phyloP scores from a whole-genome alignment of 2,113 vertebrate genomes.

The Corapipo altera region DNA sequence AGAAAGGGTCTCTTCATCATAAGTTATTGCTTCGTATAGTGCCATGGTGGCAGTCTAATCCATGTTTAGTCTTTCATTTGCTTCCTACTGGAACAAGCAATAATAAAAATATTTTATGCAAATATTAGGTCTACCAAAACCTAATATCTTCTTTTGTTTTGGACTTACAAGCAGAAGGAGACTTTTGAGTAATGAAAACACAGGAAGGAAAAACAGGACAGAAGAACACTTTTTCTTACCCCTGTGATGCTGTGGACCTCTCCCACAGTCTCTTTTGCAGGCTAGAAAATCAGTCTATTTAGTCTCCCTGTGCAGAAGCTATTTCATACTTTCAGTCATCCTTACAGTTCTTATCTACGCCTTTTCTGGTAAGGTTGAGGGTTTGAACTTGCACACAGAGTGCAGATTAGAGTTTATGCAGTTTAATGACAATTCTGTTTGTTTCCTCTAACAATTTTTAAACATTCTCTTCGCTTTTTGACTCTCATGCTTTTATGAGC shows the following conservation, averaged over 20 bases:
- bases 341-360: background rate
- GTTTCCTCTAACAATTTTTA: background rate
- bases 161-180: background rate
- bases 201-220: background rate
- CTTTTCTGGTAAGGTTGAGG: background rate
- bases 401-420: background rate
- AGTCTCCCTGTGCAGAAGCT: background rate
- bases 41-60: background rate
- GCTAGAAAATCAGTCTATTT: background rate
- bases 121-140: background rate
- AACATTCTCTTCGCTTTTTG: background rate
- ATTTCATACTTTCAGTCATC: background rate
- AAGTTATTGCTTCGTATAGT: background rate
- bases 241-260: background rate
- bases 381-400: background rate
- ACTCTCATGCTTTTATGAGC: background rate
- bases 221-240: background rate
- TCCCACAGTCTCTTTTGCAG: background rate
- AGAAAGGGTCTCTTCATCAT: background rate
- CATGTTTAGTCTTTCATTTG: background rate
- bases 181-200: background rate
- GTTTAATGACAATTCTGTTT: background rate
- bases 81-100: background rate
- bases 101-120: background rate
- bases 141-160: background rate